Evolutionary conservation across 2,888 invertebrate genomes (phyloP), one percentile per base, ranked within the genome.

Genomic region (Micoletzkya japonica): DNA sequence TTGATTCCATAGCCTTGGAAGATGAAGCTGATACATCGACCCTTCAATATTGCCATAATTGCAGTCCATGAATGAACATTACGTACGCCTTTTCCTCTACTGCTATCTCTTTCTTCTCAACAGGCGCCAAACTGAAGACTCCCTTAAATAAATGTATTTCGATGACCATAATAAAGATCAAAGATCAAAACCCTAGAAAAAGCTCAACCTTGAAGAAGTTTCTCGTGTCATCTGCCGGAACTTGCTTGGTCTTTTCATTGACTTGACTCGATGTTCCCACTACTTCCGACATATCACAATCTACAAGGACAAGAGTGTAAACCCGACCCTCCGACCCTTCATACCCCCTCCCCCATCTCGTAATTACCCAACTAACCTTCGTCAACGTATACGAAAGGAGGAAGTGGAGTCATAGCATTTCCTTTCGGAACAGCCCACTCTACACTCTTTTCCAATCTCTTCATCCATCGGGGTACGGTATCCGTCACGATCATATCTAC

Each of bases 101-200:
- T n/a, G 24, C 49, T 24, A 28, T 26, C 44, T 44, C 52, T 7
- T 70, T 70, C 50, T 54, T 37, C 32, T 44, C 39, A 28, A 36
- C 49, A 7, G 70, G 72, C 28, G 73, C 72, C 34, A 73, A 54
- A 24, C 66, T 64, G 70, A 73, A 73, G 28, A 72, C 30, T 39
- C 72, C 73, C 72, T 73, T 44, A 17, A 70, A 24, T 10, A 61
- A 44, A 58, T 2, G 32, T n/a, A 58, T 58, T 14, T 32, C 34
- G 32, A 14, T 17, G 44, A 44, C 44, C 44, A 20, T 44, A 44
- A 44, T 44, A 44, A 10, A 44, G 14, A 44, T 20, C 20, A 44
- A 20, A 20, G 20, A 14, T 44, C 44, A 14, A 14, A 44, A 14
- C 44, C 14, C 10, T 6, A 14, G 24, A 24, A 6, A 6, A n/a